These are phyloP conservation scores for Eurytoma californica DNA, from an alignment of 2,888 invertebrate genomes.

Conservation along the genomic window DNA sequence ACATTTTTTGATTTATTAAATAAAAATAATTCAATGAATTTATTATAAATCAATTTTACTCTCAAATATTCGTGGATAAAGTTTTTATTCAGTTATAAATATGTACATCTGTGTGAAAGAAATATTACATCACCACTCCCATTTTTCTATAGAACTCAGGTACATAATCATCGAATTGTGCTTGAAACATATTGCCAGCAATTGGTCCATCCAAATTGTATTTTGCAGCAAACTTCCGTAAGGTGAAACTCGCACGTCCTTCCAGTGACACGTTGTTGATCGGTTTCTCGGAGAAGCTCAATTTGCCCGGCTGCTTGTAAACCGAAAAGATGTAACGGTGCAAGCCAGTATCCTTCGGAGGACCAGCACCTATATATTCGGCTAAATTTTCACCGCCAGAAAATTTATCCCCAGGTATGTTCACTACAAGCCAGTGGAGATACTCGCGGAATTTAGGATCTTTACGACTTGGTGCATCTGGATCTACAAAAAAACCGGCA, in stretches of 20 bases:
- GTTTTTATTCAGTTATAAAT: no score
- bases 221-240: constrained; percentile 78
- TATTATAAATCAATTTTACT: no score
- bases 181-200: constrained; percentile 78
- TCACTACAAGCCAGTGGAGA: constrained; percentile 37
- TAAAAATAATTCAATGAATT: no score
- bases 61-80: no score
- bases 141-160: constrained; percentile 72
- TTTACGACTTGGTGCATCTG: constrained; percentile 10
- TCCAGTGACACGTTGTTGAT: constrained; percentile 69
- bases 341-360: constrained; percentile 5
- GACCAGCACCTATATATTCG: constrained; percentile 7
- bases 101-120: no score
- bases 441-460: constrained; percentile 17
- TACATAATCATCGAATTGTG: constrained; percentile 80
- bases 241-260: constrained; percentile 78
- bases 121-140: constrained; percentile 35
- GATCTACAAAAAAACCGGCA: background rate
- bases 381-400: constrained; percentile 20
- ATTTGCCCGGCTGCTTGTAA: constrained; percentile 69
- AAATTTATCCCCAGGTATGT: constrained; percentile 28
- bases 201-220: constrained; percentile 78
- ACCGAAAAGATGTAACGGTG: constrained; percentile 23
- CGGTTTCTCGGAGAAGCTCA: constrained; percentile 74
- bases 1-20: no score